These are phyloP conservation scores for Dipodomys spectabilis DNA, from an alignment of 2,113 vertebrate species.

Conservation along the genomic window DNA sequence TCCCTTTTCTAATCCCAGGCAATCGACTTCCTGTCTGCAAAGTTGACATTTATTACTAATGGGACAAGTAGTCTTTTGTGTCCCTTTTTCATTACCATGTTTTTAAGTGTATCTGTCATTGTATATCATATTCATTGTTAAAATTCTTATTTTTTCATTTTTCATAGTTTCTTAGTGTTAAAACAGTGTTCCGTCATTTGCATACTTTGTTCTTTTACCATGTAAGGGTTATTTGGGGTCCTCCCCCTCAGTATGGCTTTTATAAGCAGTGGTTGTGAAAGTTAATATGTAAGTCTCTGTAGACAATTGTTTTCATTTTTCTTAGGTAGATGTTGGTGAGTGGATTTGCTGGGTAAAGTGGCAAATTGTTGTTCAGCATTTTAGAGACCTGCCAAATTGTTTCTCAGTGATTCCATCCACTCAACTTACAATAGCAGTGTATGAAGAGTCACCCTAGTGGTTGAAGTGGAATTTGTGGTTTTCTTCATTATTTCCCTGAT, in stretches of 20 bases:
- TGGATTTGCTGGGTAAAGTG: background rate
- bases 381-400: slow-evolving; percentile 27
- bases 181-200: background rate
- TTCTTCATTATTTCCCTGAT: background rate
- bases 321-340: background rate
- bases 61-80: background rate
- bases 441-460: background rate
- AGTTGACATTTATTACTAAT: slow-evolving; percentile 19
- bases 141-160: background rate
- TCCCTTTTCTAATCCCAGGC: background rate
- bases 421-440: background rate
- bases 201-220: background rate
- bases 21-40: background rate
- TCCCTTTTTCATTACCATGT: background rate
- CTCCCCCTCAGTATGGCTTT: background rate
- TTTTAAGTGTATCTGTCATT: background rate
- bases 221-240: background rate
- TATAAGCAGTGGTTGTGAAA: slow-evolving; percentile 30
- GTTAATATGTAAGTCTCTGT: background rate
- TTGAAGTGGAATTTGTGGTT: background rate
- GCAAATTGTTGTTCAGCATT: slow-evolving; percentile 16
- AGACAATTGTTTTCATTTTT: background rate
- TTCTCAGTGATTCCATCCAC: background rate
- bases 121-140: background rate
- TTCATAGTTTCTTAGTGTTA: background rate